phyloP scores from a whole-genome alignment of 1,140 invertebrate genomes.

The Oryctes rhinoceros region DNA sequence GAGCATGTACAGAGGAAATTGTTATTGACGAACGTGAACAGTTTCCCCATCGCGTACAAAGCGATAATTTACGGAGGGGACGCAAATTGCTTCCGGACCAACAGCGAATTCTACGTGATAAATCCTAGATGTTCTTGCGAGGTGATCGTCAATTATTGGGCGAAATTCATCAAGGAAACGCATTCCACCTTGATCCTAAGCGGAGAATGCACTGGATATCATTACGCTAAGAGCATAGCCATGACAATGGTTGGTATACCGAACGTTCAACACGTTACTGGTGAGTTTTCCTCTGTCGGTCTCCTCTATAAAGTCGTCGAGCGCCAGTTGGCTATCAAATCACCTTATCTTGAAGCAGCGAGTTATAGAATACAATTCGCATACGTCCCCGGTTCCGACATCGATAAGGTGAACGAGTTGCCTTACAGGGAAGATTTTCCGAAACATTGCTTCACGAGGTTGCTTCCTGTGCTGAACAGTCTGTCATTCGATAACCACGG shows the following conservation, averaged over 20 bases:
- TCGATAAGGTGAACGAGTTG: neutral
- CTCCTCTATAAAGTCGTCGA: constrained; percentile 51
- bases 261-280: constrained; percentile 43
- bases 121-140: constrained; percentile 43
- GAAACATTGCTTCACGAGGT: neutral
- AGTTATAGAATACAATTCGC: constrained; percentile 41
- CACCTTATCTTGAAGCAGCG: constrained; percentile 47
- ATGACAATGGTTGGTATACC: constrained; percentile 56
- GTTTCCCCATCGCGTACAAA: constrained; percentile 48
- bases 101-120: constrained; percentile 43
- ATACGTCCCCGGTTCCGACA: neutral
- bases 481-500: constrained; percentile 39
- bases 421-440: neutral
- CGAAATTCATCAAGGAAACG: constrained; percentile 45
- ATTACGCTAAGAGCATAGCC: constrained; percentile 54
- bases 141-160: constrained; percentile 47
- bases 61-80: constrained; percentile 50
- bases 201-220: constrained; percentile 53
- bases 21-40: constrained; percentile 48
- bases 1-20: constrained; percentile 41
- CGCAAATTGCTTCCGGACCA: constrained; percentile 51
- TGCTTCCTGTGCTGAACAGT: neutral
- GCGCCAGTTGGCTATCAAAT: constrained; percentile 45
- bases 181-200: constrained; percentile 56
- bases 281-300: constrained; percentile 38